These are phyloP conservation scores for Gymnobelideus leadbeateri DNA, from an alignment of 2,113 vertebrate species.

Conservation along the genomic window DNA sequence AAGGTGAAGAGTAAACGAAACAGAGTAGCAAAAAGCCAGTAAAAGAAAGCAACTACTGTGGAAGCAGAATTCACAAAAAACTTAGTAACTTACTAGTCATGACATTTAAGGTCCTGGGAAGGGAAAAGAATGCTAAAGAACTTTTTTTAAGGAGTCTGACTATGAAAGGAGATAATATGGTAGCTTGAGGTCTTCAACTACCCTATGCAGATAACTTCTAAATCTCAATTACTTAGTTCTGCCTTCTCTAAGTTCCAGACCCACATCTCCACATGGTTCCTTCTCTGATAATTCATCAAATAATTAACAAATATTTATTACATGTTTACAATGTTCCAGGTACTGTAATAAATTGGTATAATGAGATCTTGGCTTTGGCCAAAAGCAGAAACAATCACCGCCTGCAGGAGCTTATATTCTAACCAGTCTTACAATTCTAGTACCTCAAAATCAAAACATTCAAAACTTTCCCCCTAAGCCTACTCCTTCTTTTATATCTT, in stretches of 20 bases:
- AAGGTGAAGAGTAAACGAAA: background rate
- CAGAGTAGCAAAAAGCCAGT: background rate
- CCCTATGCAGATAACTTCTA: background rate
- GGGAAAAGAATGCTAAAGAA: background rate
- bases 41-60: background rate
- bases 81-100: background rate
- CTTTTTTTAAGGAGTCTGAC: background rate
- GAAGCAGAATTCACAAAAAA: background rate
- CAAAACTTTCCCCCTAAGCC: background rate
- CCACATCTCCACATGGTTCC: background rate
- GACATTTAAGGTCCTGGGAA: background rate
- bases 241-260: background rate
- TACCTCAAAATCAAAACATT: background rate
- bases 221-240: background rate
- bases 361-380: background rate
- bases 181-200: background rate
- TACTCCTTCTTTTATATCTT: background rate
- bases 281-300: background rate
- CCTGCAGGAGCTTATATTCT: background rate
- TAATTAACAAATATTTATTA: background rate
- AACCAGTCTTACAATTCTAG: background rate
- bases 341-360: background rate
- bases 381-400: background rate
- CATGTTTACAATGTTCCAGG: background rate
- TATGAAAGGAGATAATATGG: background rate